These are phyloP conservation scores for Arbacia lixula DNA, from an alignment of 53 echinoderm and acorn worm genomes.

Conservation along the genomic window DNA sequence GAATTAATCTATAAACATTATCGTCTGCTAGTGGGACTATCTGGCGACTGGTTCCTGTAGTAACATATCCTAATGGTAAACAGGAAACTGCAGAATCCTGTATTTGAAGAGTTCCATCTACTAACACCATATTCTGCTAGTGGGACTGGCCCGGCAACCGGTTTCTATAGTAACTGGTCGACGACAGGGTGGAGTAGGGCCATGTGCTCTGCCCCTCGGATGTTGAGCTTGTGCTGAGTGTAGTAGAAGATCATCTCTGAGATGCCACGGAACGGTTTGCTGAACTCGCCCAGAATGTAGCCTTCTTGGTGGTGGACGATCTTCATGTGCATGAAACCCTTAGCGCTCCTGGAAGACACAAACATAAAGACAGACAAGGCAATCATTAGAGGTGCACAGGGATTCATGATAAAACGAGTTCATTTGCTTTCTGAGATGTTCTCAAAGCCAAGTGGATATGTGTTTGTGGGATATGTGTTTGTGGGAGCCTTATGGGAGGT, in stretches of 20 bases:
- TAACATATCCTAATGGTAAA: too few relatives aligned
- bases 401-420: neutral
- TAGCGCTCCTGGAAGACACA: conserved; percentile 81
- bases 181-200: conserved; percentile 84
- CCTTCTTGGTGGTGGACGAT: conserved; percentile 87
- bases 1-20: too few relatives aligned
- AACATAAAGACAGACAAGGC: neutral
- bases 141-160: too few relatives aligned
- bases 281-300: conserved; percentile 96
- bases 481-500: too few relatives aligned
- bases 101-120: too few relatives aligned
- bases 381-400: neutral
- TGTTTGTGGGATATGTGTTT: neutral
- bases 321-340: conserved; percentile 99
- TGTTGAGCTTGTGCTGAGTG: conserved; percentile 95
- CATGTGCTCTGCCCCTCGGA: conserved; percentile 97
- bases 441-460: neutral
- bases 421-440: neutral
- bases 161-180: conserved; percentile 83
- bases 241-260: conserved; percentile 93
- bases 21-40: too few relatives aligned
- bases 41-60: too few relatives aligned
- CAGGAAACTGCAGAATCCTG: too few relatives aligned
- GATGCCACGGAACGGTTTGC: conserved; percentile 90
- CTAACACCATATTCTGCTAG: too few relatives aligned